Evolutionary conservation across 1,140 invertebrate genomes (phyloP).

Genomic region (Tenebrio molitor): DNA sequence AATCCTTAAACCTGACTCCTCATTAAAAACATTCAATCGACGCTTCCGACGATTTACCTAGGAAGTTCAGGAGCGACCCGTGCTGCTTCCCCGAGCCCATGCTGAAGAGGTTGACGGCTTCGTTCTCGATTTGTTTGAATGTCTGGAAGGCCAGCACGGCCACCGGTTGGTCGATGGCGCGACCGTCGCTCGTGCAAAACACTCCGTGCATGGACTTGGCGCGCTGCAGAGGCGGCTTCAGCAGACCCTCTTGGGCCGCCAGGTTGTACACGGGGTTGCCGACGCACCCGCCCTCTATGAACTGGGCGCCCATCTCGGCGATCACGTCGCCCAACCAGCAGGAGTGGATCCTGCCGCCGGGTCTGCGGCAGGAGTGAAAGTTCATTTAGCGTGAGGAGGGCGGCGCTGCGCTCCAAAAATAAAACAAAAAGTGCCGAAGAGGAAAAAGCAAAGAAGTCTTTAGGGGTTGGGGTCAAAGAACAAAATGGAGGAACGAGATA

Average conservation of each 20-base stretch:
- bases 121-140: slow-evolving; percentile 75
- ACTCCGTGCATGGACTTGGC: slow-evolving; percentile 69
- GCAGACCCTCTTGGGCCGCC: slow-evolving; percentile 75
- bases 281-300: slow-evolving; percentile 74
- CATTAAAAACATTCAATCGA: slow-evolving; percentile 61
- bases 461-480: too few relatives aligned
- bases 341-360: slow-evolving; percentile 81
- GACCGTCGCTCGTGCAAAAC: slow-evolving; percentile 77
- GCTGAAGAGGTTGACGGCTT: slow-evolving; percentile 73
- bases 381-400: too few relatives aligned
- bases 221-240: slow-evolving; percentile 69
- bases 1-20: slow-evolving; percentile 70
- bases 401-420: too few relatives aligned
- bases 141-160: slow-evolving; percentile 75
- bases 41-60: slow-evolving; percentile 63
- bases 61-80: slow-evolving; percentile 74
- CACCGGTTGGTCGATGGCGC: slow-evolving; percentile 73
- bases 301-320: slow-evolving; percentile 80
- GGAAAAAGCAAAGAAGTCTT: too few relatives aligned
- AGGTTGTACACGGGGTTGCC: slow-evolving; percentile 77
- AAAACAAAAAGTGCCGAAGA: too few relatives aligned
- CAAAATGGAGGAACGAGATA: too few relatives aligned
- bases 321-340: slow-evolving; percentile 80
- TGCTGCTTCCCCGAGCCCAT: slow-evolving; percentile 73
- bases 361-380: slow-evolving; percentile 67